Evolutionary conservation across 1,140 invertebrate species (phyloP), one percentile per base, ranked within the genome.

Genomic region (Adelges cooleyi): DNA sequence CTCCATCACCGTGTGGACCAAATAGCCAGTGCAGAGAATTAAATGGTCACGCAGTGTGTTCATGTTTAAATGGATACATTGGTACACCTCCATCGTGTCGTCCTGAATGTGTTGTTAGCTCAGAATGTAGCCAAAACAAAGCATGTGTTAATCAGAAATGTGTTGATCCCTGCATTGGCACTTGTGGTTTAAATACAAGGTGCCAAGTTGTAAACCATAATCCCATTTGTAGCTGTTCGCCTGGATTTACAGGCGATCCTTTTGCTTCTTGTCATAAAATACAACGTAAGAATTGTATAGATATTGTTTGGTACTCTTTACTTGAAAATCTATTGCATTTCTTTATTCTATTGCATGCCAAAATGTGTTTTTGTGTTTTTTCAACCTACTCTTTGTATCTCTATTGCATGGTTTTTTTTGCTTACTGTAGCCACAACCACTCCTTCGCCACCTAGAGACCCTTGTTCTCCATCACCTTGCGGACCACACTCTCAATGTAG

Each of bases 271-370:
- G 81, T 68, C 72, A 74, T 70, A 73, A 70, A 66, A 49, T 67
- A 68, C 67, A 72, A 71, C 68, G 70, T 72, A 71, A 71, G 69
- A 68, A 70, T 62, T 56, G 38, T 56, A 44, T 49, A 44, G 29
- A 18, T 25, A 46, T 48, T 66, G 68, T 73, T 18, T 70, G 74
- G 4, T 9, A 75, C 78, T 50, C 79, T 77, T 40, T 83, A 89
- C 79, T 85, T 87, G 42, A 86, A 86, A 69, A 72, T 81, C 38
- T 75, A 80, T 68, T 88, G 87, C 56, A 33, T 62, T 48, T 62
- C 56, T 62, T 48, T 73, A 73, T 74, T 62, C 69, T 72, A 44
- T 70, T 78, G 70, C 74, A 78, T 76, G 76, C 80, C 82, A 78
- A 77, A 73, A 74, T 59, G 36, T 78, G 71, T 27, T 77, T 82